These are phyloP conservation scores for Hydrolagus affinis DNA, from an alignment of 2,113 vertebrate genomes.

Conservation along the genomic window DNA sequence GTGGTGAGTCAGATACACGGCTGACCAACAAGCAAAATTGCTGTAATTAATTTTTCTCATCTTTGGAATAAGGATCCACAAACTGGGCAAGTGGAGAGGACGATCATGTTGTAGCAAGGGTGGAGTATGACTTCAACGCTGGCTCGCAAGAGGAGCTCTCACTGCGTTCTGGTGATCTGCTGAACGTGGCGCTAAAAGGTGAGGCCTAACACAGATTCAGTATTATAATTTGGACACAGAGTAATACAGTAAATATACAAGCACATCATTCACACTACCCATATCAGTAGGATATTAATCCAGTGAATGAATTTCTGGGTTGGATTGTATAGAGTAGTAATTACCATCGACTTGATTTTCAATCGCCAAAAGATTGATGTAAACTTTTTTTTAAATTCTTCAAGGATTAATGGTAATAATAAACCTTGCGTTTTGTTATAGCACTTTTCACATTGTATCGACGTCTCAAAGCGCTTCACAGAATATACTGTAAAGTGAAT, in stretches of 20 bases:
- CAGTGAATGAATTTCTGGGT: neutral
- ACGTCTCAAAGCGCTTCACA: too few relatives aligned
- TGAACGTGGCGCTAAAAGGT: constrained; percentile 94
- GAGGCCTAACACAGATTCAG: constrained; percentile 28
- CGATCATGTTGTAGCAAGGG: constrained; percentile 88
- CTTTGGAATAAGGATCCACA: constrained; percentile 45
- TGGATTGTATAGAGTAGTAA: neutral
- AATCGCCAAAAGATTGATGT: neutral
- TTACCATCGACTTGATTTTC: neutral
- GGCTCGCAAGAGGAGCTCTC: constrained; percentile 89
- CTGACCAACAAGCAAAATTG: neutral
- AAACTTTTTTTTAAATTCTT: neutral
- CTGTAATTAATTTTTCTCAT: constrained; percentile 24
- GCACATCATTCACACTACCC: neutral
- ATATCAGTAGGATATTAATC: neutral
- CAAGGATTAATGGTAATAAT: too few relatives aligned
- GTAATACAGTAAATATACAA: too few relatives aligned
- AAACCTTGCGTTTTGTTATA: too few relatives aligned
- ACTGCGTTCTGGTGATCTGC: constrained; percentile 78
- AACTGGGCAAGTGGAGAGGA: constrained; percentile 88
- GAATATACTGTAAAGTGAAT: too few relatives aligned
- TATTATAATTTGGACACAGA: too few relatives aligned
- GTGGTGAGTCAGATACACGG: neutral
- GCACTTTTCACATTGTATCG: too few relatives aligned
- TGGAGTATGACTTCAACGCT: constrained; percentile 82